phyloP scores from a whole-genome alignment of 53 echinoderm and acorn worm species.

The Holothuria scabra region DNA sequence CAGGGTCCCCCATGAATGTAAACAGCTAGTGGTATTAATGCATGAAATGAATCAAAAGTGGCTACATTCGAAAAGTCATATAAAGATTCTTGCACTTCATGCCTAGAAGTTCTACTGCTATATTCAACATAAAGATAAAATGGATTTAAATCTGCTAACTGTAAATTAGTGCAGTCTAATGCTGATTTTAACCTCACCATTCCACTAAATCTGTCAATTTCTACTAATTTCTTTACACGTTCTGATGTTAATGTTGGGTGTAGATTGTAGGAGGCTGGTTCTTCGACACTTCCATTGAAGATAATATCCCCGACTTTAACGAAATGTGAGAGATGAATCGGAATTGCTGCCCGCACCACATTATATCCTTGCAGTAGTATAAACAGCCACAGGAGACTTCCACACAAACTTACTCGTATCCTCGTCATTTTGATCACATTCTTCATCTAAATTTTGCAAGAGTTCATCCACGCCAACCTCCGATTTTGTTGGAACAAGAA shows the following conservation, averaged over 20 bases:
- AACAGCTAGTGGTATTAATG: constrained; percentile 72
- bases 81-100: constrained; percentile 12
- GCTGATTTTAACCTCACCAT: constrained; percentile 62
- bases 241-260: constrained; percentile 67
- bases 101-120: constrained; percentile 60
- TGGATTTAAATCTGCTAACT: constrained; percentile 65
- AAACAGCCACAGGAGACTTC: constrained; percentile 34
- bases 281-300: constrained; percentile 66
- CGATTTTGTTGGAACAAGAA: no score
- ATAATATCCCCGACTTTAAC: constrained; percentile 58
- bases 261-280: constrained; percentile 53
- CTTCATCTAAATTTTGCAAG: no score
- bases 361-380: not conserved
- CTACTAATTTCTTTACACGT: constrained; percentile 64
- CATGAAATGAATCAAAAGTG: constrained; percentile 24
- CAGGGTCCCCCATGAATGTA: constrained; percentile 86
- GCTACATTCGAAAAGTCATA: constrained; percentile 32
- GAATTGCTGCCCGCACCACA: constrained; percentile 57
- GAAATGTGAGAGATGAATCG: constrained; percentile 66
- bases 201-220: constrained; percentile 67
- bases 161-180: constrained; percentile 60
- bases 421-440: not conserved
- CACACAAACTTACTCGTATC: not conserved
- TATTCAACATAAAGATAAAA: constrained; percentile 81
- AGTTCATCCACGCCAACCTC: no score